Conservation (phyloP, 2,888 invertebrate species). For the Myathropa florea region DNA sequence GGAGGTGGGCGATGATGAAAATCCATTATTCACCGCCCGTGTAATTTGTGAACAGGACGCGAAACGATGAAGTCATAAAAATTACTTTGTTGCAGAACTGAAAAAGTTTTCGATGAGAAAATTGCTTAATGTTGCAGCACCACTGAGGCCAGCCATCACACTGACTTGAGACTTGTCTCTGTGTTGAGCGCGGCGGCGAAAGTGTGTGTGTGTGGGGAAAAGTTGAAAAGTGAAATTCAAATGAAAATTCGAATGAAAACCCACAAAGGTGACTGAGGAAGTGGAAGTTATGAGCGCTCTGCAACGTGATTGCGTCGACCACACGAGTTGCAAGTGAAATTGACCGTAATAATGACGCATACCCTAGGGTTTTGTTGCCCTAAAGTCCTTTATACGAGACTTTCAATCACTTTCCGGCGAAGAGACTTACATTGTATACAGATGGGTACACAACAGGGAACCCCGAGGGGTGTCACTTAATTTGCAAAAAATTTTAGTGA, state of each 20-base stretch:
- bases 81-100: slow-evolving; percentile 46
- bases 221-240: background rate
- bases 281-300: background rate
- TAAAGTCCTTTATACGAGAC: no score
- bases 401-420: no score
- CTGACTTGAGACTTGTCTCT: background rate
- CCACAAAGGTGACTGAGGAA: background rate
- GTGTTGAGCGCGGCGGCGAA: background rate
- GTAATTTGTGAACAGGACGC: slow-evolving; percentile 51
- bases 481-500: no score
- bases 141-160: no score
- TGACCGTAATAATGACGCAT: no score
- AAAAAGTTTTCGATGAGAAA: slow-evolving; percentile 56
- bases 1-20: background rate
- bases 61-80: slow-evolving; percentile 64
- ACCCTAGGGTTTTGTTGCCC: no score
- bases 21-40: slow-evolving; percentile 49
- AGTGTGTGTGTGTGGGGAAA: background rate
- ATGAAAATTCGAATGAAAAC: background rate
- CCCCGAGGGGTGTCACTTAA: no score
- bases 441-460: no score
- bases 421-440: no score
- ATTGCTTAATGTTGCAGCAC: slow-evolving; percentile 55
- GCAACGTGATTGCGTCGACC: background rate
- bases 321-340: background rate